phyloP scores from a whole-genome alignment of 1,140 invertebrate species.

The Bombus pascuorum region DNA sequence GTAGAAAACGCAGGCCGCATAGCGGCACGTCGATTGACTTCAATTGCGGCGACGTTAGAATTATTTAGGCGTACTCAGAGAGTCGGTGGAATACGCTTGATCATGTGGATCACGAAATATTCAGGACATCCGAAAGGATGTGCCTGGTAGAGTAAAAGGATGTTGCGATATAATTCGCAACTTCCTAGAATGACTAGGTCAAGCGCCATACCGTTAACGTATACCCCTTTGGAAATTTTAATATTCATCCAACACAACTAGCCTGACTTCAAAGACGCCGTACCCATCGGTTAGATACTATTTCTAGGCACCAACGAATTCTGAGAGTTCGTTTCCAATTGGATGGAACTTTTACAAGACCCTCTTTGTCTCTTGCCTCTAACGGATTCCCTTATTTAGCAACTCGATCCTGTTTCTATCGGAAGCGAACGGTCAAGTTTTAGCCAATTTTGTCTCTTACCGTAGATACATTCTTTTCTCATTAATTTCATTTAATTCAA shows the following conservation, averaged over 20 bases:
- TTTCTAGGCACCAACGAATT: constrained; percentile 7
- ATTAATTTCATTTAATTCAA: no score
- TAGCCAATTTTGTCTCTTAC: not conserved
- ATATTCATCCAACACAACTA: constrained; percentile 55
- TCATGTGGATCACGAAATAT: constrained; percentile 53
- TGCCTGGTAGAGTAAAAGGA: not conserved
- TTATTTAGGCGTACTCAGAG: constrained; percentile 39
- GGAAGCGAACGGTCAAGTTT: not conserved
- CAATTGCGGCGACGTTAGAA: constrained; percentile 57
- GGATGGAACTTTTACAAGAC: constrained; percentile 25
- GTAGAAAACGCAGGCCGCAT: constrained; percentile 53
- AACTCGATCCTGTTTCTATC: not conserved
- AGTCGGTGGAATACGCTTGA: constrained; percentile 23
- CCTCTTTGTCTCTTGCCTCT: not conserved
- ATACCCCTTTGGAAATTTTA: constrained; percentile 27
- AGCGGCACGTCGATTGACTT: constrained; percentile 50
- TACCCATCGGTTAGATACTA: constrained; percentile 1
- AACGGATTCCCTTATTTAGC: constrained; percentile 6
- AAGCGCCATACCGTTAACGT: constrained; percentile 11
- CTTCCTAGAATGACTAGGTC: constrained; percentile 50
- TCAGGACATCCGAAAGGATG: constrained; percentile 49
- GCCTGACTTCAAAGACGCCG: constrained; percentile 27
- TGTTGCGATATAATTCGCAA: constrained; percentile 38
- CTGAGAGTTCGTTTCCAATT: constrained; percentile 35
- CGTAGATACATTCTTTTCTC: not conserved